Base-by-base conservation (phyloP, 2,113 vertebrate species). In the Lutjanus erythropterus region DNA sequence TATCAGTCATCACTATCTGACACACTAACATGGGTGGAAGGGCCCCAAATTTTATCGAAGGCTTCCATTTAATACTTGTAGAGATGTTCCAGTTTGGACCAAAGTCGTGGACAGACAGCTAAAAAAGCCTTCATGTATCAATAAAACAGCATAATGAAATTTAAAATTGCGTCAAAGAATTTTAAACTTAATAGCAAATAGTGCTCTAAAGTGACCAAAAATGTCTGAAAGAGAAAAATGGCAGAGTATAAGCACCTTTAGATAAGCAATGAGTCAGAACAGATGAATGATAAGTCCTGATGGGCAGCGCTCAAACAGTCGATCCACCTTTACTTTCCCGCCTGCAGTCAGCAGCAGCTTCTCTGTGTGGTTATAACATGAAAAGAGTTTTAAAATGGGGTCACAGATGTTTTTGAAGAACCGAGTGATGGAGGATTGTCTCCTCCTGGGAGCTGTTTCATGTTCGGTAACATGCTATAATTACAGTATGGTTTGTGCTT, bases 371-470 rank as follows among this genome's bases (percentile, higher is more conserved):
- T 27, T 44, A 9, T 8, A 61, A n/a, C 46, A 35, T 12, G 3
- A 14, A 31, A 33, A 53, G 31, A 64, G 55, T 68, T 69, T 66
- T 23, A 59, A 77, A 75, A 64, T 1, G 14, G 27, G 49, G 68
- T 67, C 61, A 73, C 6, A 21, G 31, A 46, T 75, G 70, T 70
- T 65, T 75, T 75, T 75, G 33, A 71, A 75, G 66, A 79, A 71
- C 12, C 42, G 27, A 6, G 39, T 12, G 16, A 12, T 7, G 15
- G 23, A 49, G 52, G 37, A n/a, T 18, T 9, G 0, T 58, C 3
- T 75, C 44, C 42, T 65, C 42, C 7, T 31, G 56, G 42, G 39
- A 55, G 12, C n/a, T 2, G n/a, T 9, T 58, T 37, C 8, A 42
- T 53, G 29, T 67, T 49, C 52, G 46, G 27, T n/a, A 25, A 55